Percentiles rank a stretch among this genome's conserved stretches.
Evolutionary conservation across 2,797 vertebrate genomes (phyloP).

Genomic region (Serranus cabrilla): DNA sequence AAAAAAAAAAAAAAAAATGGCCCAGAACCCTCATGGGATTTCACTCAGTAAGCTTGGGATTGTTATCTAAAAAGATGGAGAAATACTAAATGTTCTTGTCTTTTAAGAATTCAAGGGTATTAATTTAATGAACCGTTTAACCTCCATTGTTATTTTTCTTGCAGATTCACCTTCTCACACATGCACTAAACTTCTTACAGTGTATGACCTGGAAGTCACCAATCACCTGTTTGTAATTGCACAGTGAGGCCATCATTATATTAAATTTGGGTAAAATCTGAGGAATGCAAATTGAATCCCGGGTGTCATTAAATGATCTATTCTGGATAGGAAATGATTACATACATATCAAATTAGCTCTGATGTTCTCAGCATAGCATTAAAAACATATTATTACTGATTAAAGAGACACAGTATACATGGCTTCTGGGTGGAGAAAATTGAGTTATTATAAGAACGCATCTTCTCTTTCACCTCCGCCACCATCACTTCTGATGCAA

Average conservation of each 20-base stretch:
- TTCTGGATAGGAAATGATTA: constrained; percentile 12
- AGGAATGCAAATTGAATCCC: constrained; percentile 10
- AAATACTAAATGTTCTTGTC: neutral
- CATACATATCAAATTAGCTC: neutral
- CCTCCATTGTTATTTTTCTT: too few species aligned
- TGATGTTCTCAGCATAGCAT: neutral
- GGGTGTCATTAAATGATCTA: constrained; percentile 28
- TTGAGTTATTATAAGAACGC: constrained; percentile 53
- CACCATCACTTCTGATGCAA: constrained; percentile 42
- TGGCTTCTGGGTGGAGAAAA: constrained; percentile 30
- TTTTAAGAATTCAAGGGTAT: constrained; percentile 3
- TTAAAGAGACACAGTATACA: constrained; percentile 24
- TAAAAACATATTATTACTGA: constrained; percentile 25
- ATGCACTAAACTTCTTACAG: neutral
- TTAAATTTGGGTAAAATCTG: constrained; percentile 23
- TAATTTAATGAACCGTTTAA: neutral
- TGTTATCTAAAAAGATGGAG: neutral
- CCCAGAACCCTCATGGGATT: neutral
- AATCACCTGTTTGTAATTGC: constrained; percentile 27
- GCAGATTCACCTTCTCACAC: neutral
- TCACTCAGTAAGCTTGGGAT: neutral
- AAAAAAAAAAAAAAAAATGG: neutral
- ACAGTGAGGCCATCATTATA: constrained; percentile 9
- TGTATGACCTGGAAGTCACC: constrained; percentile 17
- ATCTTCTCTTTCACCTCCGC: constrained; percentile 36